Base-by-base conservation (phyloP, 2,888 invertebrate genomes). In the Campoplex nolae region DNA sequence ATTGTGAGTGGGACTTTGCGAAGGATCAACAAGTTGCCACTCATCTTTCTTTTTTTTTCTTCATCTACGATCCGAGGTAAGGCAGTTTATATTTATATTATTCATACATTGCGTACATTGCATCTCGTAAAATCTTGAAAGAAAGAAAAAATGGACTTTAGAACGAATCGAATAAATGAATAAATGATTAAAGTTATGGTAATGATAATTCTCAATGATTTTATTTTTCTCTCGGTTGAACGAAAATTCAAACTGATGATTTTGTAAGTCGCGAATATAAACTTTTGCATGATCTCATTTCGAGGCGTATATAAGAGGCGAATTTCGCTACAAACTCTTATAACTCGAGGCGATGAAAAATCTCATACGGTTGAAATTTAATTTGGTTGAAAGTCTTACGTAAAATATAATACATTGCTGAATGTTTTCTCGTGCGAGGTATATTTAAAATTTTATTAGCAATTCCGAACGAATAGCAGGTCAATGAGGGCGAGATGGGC, bases 11-110 rank as follows among this genome's bases (percentile, higher is more conserved):
- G 28, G 18, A 75, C 58, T 80, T 42, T 16, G 18, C 54, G 74
- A 56, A 13, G 75, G 78, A 84, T 87, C 82, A 82, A 87, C 84
- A 71, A 87, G 87, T 84, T 78, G 82, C 70, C 54, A 54, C 76
- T 78, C 65, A 62, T n/a, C 54, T 75, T 67, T 68, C 75, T 68
- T 45, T 75, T 67, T 68, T 78, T 68, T 58, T 9, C 71, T 77
- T 68, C 45, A 48, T 38, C 78, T 18, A 65, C 48, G 32, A 42
- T 62, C 35, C n/a, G 32, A 86, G 77, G 86, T 86, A 81, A 79
- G 84, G 35, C 32, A 68, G 13, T 38, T 45, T 32, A 38, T 16
- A 32, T 71, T n/a, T 54, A 51, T 45, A 76, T 18, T 45, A 76
- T 18, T 45, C 45, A 45, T 45, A 45, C 38, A 45, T 80, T n/a